Evolutionary conservation across 2,113 vertebrate species (phyloP).

Genomic region (Rhabdornis inornatus): DNA sequence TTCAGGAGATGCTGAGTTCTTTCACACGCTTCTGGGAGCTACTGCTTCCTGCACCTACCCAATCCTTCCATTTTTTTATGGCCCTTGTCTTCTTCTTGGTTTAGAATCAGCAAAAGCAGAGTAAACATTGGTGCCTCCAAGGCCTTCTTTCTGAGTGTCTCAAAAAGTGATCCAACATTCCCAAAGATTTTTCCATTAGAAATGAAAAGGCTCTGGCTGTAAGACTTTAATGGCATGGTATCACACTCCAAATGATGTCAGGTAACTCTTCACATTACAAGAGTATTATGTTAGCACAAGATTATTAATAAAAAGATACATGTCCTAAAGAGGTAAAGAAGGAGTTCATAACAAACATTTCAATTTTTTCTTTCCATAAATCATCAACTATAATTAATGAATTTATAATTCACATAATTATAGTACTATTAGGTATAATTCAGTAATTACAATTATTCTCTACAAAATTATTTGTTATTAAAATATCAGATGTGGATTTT

Average conservation of each 20-base stretch:
- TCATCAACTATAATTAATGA: not conserved
- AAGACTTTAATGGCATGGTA: not conserved
- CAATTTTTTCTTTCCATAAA: not conserved
- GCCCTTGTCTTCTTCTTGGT: not conserved
- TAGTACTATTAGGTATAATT: not conserved
- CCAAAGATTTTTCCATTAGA: not conserved
- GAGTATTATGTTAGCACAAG: not conserved
- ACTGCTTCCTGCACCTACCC: not conserved
- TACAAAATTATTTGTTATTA: not conserved
- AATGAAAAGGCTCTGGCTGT: not conserved
- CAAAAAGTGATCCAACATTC: not conserved
- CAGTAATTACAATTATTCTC: not conserved
- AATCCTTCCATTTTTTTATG: not conserved
- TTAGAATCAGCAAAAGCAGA: not conserved
- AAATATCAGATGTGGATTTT: not conserved
- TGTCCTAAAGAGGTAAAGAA: not conserved
- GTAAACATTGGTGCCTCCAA: not conserved
- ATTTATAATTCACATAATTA: not conserved
- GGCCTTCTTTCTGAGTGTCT: not conserved
- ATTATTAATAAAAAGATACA: not conserved
- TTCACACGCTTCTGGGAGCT: fast-evolving
- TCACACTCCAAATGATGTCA: not conserved
- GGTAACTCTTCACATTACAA: not conserved
- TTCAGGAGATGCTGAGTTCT: not conserved
- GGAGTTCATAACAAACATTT: not conserved